Evolutionary conservation across 2,797 vertebrate species (phyloP).

Genomic region (Alosa sapidissima): DNA sequence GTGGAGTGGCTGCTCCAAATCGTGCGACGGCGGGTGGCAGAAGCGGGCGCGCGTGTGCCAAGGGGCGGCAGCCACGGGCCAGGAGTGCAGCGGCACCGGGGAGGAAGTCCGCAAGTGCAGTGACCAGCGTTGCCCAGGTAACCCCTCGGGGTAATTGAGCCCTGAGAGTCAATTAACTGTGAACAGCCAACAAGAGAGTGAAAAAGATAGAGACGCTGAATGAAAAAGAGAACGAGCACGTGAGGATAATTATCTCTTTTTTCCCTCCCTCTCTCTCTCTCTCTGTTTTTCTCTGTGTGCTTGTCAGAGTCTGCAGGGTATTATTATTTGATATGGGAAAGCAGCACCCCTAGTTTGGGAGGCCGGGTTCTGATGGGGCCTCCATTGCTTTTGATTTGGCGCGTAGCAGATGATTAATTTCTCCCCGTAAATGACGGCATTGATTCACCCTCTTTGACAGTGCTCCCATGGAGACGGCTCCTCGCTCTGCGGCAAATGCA

Average conservation of each 20-base stretch:
- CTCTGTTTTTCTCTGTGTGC: conserved; percentile 28
- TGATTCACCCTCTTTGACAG: conserved; percentile 38
- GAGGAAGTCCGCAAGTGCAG: conserved; percentile 95
- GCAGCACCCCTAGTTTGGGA: conserved; percentile 30
- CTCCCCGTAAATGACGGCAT: conserved; percentile 41
- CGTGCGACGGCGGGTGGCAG: conserved; percentile 96
- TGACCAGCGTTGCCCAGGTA: conserved; percentile 96
- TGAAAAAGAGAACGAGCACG: conserved; percentile 31
- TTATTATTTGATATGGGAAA: conserved; percentile 52
- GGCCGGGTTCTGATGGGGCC: conserved; percentile 3
- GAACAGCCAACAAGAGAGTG: conserved; percentile 33
- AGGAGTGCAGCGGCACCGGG: conserved; percentile 88
- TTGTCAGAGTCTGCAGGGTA: conserved; percentile 37
- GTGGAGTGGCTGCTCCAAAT: conserved; percentile 97
- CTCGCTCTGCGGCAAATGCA: conserved; percentile 25
- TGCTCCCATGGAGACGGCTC: conserved; percentile 49
- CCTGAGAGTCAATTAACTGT: conserved; percentile 47
- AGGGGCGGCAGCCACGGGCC: conserved; percentile 84
- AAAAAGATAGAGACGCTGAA: not conserved
- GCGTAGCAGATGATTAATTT: conserved; percentile 46
- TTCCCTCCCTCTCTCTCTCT: not conserved
- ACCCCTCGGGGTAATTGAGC: conserved; percentile 55
- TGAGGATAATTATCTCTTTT: conserved; percentile 57
- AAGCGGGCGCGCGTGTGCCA: conserved; percentile 89
- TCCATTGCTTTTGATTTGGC: conserved; percentile 19